A percentile compares a stretch with the other conserved stretches of the same genome.
phyloP scores from a whole-genome alignment of 2,888 invertebrate genomes.

The Watsonalla cultraria region DNA sequence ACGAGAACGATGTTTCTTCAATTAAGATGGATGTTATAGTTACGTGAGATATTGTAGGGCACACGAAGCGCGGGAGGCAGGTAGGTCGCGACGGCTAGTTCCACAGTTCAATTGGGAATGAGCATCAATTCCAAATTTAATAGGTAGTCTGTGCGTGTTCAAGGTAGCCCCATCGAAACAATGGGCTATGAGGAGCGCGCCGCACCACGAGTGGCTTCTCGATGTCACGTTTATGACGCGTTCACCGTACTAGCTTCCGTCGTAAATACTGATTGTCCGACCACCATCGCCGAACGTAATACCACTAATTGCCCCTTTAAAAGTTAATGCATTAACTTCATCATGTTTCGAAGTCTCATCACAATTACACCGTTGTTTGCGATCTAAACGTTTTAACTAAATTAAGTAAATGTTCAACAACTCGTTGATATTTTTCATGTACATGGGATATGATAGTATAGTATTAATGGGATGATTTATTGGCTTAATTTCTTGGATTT shows the following conservation, averaged over 20 bases:
- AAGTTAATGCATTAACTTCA: conserved; percentile 69
- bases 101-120: conserved; percentile 53
- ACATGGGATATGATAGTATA: too few relatives aligned
- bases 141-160: conserved; percentile 60
- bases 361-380: conserved; percentile 49
- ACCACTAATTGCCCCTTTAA: conserved; percentile 70
- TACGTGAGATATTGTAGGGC: conserved; percentile 5
- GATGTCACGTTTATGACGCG: conserved; percentile 61
- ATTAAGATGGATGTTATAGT: conserved; percentile 28
- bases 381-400: conserved; percentile 43
- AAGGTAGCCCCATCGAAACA: conserved; percentile 61
- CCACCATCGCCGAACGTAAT: conserved; percentile 55
- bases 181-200: conserved; percentile 60
- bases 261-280: conserved; percentile 68
- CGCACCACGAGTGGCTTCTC: conserved; percentile 46
- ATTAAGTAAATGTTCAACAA: conserved; percentile 30
- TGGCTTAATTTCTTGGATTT: too few relatives aligned
- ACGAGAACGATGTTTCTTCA: conserved; percentile 28
- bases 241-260: conserved; percentile 42
- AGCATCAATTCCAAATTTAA: conserved; percentile 52
- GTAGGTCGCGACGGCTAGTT: conserved; percentile 31
- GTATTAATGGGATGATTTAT: too few relatives aligned
- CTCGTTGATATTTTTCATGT: conserved; percentile 5
- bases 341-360: conserved; percentile 52
- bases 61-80: conserved; percentile 10